Evolutionary conservation across 2,797 vertebrate genomes (phyloP).

Genomic region (Onychomys torridus): DNA sequence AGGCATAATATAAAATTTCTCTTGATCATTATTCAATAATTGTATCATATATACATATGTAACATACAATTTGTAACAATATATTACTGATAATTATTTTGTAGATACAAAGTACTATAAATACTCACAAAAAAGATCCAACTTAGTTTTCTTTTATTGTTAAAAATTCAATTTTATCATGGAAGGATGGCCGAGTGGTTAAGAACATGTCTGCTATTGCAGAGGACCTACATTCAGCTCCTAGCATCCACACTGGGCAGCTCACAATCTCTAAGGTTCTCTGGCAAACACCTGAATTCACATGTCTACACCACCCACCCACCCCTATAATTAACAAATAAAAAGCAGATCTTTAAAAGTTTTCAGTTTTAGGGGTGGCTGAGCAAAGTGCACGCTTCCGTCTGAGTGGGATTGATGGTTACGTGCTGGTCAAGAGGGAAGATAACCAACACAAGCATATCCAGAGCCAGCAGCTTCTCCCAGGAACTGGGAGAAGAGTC

Average conservation of each 20-base stretch:
- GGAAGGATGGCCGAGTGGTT: background rate
- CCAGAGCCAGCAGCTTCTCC: background rate
- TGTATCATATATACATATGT: background rate
- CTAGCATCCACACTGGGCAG: background rate
- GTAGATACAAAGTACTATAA: background rate
- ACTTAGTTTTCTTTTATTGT: conserved; percentile 12
- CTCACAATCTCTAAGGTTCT: background rate
- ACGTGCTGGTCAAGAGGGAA: background rate
- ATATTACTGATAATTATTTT: conserved; percentile 11
- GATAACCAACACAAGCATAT: background rate
- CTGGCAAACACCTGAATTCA: background rate
- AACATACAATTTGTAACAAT: background rate
- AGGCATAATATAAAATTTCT: background rate
- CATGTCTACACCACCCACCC: background rate
- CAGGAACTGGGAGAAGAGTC: background rate
- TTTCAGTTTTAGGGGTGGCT: conserved; percentile 17
- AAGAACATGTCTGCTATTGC: background rate
- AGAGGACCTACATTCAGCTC: background rate
- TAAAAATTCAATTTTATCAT: conserved; percentile 11
- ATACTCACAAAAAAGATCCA: conserved; percentile 14
- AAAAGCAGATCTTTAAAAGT: background rate
- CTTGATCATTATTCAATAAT: conserved; percentile 41
- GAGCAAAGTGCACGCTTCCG: background rate
- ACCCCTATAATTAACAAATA: background rate
- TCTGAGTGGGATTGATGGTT: background rate